Conservation (phyloP, 1,140 invertebrate genomes). For the Eubasilissa regina region DNA sequence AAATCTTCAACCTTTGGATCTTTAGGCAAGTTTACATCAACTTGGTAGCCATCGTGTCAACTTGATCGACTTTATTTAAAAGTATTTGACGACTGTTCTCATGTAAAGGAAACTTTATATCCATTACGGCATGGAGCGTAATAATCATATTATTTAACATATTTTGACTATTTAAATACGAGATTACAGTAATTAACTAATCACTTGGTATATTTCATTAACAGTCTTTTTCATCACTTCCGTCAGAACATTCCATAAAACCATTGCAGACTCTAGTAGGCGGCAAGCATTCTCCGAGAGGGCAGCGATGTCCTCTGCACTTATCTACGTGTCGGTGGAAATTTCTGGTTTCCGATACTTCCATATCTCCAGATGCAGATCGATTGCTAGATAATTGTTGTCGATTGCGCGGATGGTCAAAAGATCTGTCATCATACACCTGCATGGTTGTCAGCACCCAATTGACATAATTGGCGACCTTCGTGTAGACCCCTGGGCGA, state of each 20-base stretch:
- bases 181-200: conserved; percentile 21
- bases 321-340: conserved; percentile 63
- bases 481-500: conserved; percentile 90
- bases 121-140: too few species aligned
- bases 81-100: too few species aligned
- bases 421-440: conserved; percentile 56
- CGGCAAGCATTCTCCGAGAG: conserved; percentile 82
- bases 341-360: conserved; percentile 68
- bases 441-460: conserved; percentile 80
- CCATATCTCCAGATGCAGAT: conserved; percentile 62
- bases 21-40: too few species aligned
- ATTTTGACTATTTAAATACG: conserved; percentile 13
- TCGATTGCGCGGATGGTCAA: conserved; percentile 46
- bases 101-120: too few species aligned
- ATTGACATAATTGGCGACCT: conserved; percentile 84
- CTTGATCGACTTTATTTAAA: too few species aligned
- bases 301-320: conserved; percentile 82
- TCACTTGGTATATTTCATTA: conserved; percentile 41
- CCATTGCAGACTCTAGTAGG: conserved; percentile 82
- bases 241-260: conserved; percentile 83
- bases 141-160: too few species aligned
- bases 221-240: conserved; percentile 79
- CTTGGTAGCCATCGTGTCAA: too few species aligned
- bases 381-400: conserved; percentile 10
- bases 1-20: too few species aligned